phyloP scores from a whole-genome alignment of 2,113 vertebrate genomes.

The Bos javanicus region DNA sequence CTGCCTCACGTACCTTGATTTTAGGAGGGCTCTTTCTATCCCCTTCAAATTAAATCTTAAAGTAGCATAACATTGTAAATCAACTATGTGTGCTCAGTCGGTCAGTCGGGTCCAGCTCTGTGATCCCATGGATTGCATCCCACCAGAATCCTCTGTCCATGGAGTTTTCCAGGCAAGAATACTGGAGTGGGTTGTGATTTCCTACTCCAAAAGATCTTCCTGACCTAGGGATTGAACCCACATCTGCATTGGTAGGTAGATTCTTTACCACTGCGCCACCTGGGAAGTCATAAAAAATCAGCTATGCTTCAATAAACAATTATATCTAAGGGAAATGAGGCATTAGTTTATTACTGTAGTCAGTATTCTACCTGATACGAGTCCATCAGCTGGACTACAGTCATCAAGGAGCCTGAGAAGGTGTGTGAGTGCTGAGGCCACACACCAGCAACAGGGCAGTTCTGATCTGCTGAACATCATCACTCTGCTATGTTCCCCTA shows the following conservation, averaged over 20 bases:
- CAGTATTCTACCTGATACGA: background rate
- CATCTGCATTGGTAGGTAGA: background rate
- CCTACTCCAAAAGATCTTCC: background rate
- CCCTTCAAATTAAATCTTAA: background rate
- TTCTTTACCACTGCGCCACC: background rate
- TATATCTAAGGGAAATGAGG: background rate
- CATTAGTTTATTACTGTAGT: background rate
- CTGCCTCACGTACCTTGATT: background rate
- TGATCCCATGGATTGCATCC: background rate
- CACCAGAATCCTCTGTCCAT: background rate
- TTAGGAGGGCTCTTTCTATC: background rate
- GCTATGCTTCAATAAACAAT: background rate
- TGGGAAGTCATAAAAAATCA: background rate
- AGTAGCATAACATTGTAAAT: background rate
- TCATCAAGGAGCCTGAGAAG: background rate
- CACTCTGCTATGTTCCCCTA: conserved; percentile 57
- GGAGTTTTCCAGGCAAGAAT: background rate
- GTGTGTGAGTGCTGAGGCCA: background rate
- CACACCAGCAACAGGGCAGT: conserved; percentile 45
- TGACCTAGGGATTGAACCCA: background rate
- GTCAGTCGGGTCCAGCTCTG: background rate
- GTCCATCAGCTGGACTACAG: background rate
- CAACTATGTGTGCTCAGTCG: background rate
- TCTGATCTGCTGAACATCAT: conserved; percentile 49
- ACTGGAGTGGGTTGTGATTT: background rate